These are phyloP conservation scores for Paracanthobrama guichenoti DNA, from an alignment of 2,113 vertebrate species.

Conservation along the genomic window DNA sequence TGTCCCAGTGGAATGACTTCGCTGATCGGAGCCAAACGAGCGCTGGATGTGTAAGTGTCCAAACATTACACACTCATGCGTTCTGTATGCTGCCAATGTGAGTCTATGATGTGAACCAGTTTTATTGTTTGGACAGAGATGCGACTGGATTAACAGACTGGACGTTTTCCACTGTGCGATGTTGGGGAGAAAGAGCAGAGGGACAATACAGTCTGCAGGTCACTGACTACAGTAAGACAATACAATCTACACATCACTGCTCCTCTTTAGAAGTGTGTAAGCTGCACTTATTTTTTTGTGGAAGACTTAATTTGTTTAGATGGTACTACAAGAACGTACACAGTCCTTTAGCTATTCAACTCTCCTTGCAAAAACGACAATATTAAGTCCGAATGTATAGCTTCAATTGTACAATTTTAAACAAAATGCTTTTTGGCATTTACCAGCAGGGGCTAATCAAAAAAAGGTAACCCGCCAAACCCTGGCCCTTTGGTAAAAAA, in stretches of 20 bases:
- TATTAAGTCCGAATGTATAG: not conserved
- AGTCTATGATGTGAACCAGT: too few relatives aligned
- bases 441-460: not conserved
- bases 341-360: not conserved
- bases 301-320: too few relatives aligned
- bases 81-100: not conserved
- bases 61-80: not conserved
- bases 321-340: not conserved
- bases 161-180: constrained; percentile 96
- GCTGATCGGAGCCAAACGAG: constrained; percentile 83
- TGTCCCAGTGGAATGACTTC: constrained; percentile 95
- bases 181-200: constrained; percentile 89
- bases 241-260: not conserved
- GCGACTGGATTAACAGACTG: constrained; percentile 86
- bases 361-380: not conserved
- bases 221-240: constrained; percentile 81
- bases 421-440: too few relatives aligned
- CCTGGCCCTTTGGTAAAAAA: not conserved
- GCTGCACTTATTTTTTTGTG: too few relatives aligned
- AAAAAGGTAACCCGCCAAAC: not conserved
- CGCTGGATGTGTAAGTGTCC: constrained; percentile 82
- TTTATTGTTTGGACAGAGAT: constrained; percentile 71
- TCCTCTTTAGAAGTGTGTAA: too few relatives aligned
- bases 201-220: constrained; percentile 84
- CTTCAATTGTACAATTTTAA: too few relatives aligned